A percentile compares a stretch with the other conserved stretches of the same genome.
phyloP scores from a whole-genome alignment of 2,113 vertebrate species.

The Anhinga anhinga region DNA sequence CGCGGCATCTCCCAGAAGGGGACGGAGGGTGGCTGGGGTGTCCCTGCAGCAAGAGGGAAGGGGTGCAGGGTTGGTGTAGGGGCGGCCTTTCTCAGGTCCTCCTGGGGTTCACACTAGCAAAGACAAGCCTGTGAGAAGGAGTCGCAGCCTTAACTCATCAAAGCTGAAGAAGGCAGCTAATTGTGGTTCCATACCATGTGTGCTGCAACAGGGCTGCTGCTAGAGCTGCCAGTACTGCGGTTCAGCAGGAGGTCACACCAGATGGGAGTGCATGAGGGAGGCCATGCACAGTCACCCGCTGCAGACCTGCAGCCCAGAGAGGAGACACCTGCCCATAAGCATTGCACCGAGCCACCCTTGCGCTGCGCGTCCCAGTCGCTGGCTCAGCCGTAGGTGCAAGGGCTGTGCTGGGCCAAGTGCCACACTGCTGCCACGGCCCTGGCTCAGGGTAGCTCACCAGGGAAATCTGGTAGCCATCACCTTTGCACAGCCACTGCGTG shows the following conservation, averaged over 20 bases:
- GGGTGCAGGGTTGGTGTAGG: not conserved
- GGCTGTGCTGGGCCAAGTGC: not conserved
- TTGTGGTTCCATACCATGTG: not conserved
- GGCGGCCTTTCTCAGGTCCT: not conserved
- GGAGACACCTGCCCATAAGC: not conserved
- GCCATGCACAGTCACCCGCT: not conserved
- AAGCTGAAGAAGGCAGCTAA: not conserved
- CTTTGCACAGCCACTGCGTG: not conserved
- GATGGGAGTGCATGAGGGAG: not conserved
- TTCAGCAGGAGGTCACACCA: not conserved
- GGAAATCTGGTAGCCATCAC: not conserved
- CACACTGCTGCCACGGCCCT: accelerated
- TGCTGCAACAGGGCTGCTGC: not conserved
- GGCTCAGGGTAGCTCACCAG: accelerated
- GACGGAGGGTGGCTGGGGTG: not conserved
- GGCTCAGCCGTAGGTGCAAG: accelerated
- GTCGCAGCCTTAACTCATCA: not conserved
- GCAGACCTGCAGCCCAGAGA: not conserved
- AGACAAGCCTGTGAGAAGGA: not conserved
- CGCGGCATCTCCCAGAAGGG: not conserved
- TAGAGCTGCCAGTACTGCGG: not conserved
- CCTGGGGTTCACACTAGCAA: accelerated
- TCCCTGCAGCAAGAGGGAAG: not conserved
- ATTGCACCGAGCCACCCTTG: accelerated
- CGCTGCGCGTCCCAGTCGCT: accelerated